These are phyloP conservation scores for Amazona finschi DNA, from an alignment of 2,797 vertebrate species.

Conservation along the genomic window DNA sequence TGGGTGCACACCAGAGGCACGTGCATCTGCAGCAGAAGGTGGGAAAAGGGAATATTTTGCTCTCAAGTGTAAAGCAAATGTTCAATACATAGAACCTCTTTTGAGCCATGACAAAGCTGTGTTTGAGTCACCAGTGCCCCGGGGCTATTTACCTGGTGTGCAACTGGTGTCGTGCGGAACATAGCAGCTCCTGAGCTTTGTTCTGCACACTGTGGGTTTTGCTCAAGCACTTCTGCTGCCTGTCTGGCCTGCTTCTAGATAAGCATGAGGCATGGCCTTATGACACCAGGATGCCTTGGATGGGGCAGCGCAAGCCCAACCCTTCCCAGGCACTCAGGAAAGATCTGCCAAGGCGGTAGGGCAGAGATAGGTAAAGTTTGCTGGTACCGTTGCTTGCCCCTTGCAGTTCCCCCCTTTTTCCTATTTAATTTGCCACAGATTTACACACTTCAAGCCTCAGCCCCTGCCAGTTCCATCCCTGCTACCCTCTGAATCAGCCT, in stretches of 20 bases:
- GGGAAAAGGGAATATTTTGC: not conserved
- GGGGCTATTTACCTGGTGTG: not conserved
- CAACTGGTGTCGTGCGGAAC: not conserved
- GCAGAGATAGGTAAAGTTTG: not conserved
- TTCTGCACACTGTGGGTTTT: not conserved
- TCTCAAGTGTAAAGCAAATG: not conserved
- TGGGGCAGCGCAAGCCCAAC: fast-evolving
- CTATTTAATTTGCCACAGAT: not conserved
- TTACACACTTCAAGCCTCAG: not conserved
- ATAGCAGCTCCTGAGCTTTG: not conserved
- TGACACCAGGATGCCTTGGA: not conserved
- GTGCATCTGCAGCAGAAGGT: not conserved
- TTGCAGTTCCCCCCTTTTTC: not conserved
- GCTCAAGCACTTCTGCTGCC: not conserved
- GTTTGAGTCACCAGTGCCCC: not conserved
- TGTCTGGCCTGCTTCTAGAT: not conserved
- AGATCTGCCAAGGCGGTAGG: not conserved
- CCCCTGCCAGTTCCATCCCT: not conserved
- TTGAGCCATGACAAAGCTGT: not conserved
- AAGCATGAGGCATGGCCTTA: fast-evolving
- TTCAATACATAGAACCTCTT: not conserved
- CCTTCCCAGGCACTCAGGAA: not conserved
- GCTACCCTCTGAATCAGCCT: fast-evolving
- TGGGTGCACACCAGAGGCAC: fast-evolving
- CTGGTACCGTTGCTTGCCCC: fast-evolving